Base-by-base conservation (phyloP, 2,797 vertebrate genomes). In the Netta rufina region DNA sequence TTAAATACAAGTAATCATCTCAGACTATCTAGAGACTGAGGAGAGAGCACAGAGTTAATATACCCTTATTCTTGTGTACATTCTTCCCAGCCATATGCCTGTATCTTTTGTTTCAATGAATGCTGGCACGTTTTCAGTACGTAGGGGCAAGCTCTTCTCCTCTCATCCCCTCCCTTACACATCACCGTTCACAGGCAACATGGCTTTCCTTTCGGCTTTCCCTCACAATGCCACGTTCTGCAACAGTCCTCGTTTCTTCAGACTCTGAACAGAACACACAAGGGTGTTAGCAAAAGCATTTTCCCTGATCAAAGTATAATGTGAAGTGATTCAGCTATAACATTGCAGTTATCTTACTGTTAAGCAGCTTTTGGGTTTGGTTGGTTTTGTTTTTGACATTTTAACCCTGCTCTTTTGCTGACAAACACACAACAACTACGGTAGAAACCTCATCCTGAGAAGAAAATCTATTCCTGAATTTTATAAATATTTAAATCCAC, bases 181-280 rank as follows among this genome's bases (percentile, higher is more conserved):
- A 62, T 25, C 13, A 77, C 9, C 11, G 30, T 15, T 32, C 25
- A 91, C 28, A 69, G 6, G 60, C 71, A 16, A 83, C 6, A 1
- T 73, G 27, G 30, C 54, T 45, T 41, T 39, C 30, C 62, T 28
- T 65, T 84, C 36, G 17, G 39, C 47, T 78, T 51, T 72, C 64
- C n/a, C 77, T 78, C 54, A 64, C 18, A 32, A 8, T 28, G 36
- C 66, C 9, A 57, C 6, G 76, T 25, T 13, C 3, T n/a, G 53
- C 73, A 49, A 28, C 4, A 61, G 20, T 19, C 49, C 71, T 32
- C 0, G n/a, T 67, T 73, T 82, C 41, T 82, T 73, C 51, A 14
- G 72, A 3, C 2, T 69, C 21, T 57, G 49, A 72, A 33, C 1
- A 32, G 38, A 71, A 77, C 0, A 0, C 14, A 56, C 7, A 41